These are phyloP conservation scores for Chrysomela aeneicollis DNA, from an alignment of 2,888 invertebrate species.

Conservation along the genomic window DNA sequence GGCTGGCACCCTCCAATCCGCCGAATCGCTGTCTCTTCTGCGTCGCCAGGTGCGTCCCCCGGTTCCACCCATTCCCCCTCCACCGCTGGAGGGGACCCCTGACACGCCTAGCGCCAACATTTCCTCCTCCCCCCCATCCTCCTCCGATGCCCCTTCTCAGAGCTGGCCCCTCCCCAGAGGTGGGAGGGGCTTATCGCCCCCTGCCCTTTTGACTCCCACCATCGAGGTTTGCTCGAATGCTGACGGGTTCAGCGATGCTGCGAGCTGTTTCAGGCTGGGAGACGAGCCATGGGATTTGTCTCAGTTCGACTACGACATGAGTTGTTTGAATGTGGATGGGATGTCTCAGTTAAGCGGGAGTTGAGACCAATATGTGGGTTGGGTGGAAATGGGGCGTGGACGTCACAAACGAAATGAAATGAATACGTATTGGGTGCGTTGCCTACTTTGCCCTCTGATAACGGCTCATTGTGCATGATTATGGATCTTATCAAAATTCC, in stretches of 20 bases:
- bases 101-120: conserved; percentile 76
- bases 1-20: conserved; percentile 72
- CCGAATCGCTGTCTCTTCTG: conserved; percentile 66
- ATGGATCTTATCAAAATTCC: no score
- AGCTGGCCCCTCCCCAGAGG: conserved; percentile 51
- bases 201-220: conserved; percentile 68
- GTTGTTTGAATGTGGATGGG: conserved; percentile 52
- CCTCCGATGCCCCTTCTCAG: conserved; percentile 54
- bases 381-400: not conserved
- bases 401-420: no score
- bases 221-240: conserved; percentile 57
- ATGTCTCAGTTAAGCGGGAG: conserved; percentile 47
- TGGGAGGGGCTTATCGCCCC: conserved; percentile 59
- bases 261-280: conserved; percentile 56
- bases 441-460: no score
- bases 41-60: conserved; percentile 62
- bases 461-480: no score
- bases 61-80: conserved; percentile 22
- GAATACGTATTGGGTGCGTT: no score
- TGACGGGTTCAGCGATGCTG: conserved; percentile 53
- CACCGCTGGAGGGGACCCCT: conserved; percentile 63
- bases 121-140: conserved; percentile 57
- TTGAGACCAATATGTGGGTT: conserved; percentile 20
- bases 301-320: conserved; percentile 59
- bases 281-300: conserved; percentile 59